Conservation (phyloP, 2,797 vertebrate species). For the Microcaecilia unicolor region DNA sequence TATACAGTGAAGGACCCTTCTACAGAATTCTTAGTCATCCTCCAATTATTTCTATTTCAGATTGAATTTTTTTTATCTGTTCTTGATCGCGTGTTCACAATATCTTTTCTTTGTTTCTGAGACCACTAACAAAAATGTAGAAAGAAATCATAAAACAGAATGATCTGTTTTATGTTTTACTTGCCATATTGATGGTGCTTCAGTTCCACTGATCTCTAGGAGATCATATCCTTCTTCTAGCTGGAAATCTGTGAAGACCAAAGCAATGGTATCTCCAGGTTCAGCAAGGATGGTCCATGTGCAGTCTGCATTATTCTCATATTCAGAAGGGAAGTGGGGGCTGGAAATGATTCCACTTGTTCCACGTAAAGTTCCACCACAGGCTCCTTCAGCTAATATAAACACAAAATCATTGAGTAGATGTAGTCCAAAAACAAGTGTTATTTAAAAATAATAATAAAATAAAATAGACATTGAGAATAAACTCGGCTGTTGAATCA, state of each 20-base stretch:
- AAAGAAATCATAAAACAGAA: background rate
- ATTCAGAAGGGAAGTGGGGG: slow-evolving; percentile 83
- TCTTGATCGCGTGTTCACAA: too few species aligned
- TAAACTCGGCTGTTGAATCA: too few species aligned
- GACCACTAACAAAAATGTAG: too few species aligned
- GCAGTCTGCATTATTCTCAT: slow-evolving; percentile 83
- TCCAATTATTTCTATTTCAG: too few species aligned
- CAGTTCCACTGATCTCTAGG: slow-evolving; percentile 90
- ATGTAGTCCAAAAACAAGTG: too few species aligned
- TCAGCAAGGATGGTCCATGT: slow-evolving; percentile 93
- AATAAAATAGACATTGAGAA: too few species aligned
- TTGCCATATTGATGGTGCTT: slow-evolving; percentile 88
- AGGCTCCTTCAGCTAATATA: slow-evolving; percentile 81
- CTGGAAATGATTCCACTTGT: slow-evolving; percentile 86
- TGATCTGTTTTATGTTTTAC: slow-evolving; percentile 21
- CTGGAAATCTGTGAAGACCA: slow-evolving; percentile 94
- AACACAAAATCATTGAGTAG: too few species aligned
- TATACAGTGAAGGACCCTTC: too few species aligned
- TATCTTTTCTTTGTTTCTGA: too few species aligned
- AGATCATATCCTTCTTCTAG: slow-evolving; percentile 92
- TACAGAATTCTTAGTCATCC: too few species aligned
- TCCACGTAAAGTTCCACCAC: slow-evolving; percentile 83
- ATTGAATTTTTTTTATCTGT: too few species aligned
- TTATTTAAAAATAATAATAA: too few species aligned
- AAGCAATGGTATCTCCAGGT: slow-evolving; percentile 89